Percentiles rank a stretch among this genome's conserved stretches.
Evolutionary conservation across 1,140 invertebrate species (phyloP).

Genomic region (Aphelenchoides besseyi): DNA sequence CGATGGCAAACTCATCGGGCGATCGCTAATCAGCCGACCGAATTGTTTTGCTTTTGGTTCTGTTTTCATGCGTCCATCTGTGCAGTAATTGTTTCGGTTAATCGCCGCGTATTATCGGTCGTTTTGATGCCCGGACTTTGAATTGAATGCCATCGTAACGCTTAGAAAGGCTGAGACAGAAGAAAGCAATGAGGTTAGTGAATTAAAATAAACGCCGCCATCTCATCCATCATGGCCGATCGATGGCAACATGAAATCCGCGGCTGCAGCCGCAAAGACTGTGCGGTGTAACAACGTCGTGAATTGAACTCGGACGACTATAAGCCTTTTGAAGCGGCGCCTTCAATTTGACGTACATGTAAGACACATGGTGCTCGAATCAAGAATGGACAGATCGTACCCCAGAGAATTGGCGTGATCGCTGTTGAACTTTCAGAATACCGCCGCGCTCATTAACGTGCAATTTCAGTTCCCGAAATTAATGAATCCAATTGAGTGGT

Average conservation of each 20-base stretch:
- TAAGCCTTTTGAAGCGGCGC: too few species aligned
- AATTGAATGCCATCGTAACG: too few species aligned
- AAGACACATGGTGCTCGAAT: too few species aligned
- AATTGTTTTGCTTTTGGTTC: neutral
- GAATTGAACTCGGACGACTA: neutral
- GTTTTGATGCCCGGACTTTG: neutral
- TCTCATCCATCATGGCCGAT: neutral
- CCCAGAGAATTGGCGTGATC: neutral
- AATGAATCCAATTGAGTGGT: too few species aligned
- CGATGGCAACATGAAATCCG: conserved; percentile 1
- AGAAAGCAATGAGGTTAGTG: too few species aligned
- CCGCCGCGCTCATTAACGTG: too few species aligned
- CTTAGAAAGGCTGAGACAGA: too few species aligned
- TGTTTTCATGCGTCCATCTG: neutral
- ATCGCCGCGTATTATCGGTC: neutral
- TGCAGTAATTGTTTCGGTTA: neutral
- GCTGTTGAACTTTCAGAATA: too few species aligned
- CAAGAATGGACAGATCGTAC: neutral
- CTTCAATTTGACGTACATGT: too few species aligned
- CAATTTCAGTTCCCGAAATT: too few species aligned
- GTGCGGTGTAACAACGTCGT: neutral
- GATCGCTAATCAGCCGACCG: neutral
- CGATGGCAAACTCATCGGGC: neutral
- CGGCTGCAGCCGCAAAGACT: neutral
- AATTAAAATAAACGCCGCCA: conserved; percentile 3